Evolutionary conservation across 2,888 invertebrate species (phyloP).

Genomic region (Ochropleura plecta): DNA sequence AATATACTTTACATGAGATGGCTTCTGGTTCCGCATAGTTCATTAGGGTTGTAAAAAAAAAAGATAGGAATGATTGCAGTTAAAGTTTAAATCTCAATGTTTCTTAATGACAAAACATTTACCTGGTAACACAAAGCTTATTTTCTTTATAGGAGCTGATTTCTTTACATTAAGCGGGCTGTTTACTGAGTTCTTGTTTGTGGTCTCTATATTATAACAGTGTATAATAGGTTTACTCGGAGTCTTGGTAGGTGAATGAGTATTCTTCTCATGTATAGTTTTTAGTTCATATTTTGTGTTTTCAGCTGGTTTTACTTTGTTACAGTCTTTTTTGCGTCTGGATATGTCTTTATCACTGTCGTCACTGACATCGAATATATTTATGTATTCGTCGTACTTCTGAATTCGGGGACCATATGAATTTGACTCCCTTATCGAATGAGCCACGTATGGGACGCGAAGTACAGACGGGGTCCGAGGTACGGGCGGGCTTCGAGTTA

Average conservation of each 20-base stretch:
- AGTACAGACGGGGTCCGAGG: not conserved
- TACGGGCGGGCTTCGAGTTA: not conserved
- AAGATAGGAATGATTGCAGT: not conserved
- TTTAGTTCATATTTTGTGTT: not conserved
- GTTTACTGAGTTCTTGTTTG: not conserved
- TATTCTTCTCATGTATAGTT: not conserved
- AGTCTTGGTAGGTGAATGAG: not conserved
- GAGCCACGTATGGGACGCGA: constrained; percentile 8
- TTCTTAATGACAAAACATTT: constrained; percentile 5
- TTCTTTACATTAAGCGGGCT: not conserved
- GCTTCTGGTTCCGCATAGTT: not conserved
- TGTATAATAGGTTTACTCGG: constrained; percentile 23
- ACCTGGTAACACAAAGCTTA: constrained; percentile 31
- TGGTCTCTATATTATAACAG: not conserved
- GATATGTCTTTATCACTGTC: not conserved
- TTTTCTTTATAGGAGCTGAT: constrained; percentile 43
- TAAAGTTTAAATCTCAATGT: not conserved
- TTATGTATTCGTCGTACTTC: constrained; percentile 33
- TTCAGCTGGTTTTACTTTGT: not conserved
- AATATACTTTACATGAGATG: not conserved
- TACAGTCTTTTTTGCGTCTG: not conserved
- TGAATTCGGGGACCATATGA: constrained; percentile 13
- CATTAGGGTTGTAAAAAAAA: not conserved
- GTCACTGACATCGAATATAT: constrained; percentile 14
- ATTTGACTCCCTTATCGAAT: constrained; percentile 11